These are phyloP conservation scores for Toxotes lorentzi DNA, from an alignment of 2,797 vertebrate genomes.

Conservation along the genomic window DNA sequence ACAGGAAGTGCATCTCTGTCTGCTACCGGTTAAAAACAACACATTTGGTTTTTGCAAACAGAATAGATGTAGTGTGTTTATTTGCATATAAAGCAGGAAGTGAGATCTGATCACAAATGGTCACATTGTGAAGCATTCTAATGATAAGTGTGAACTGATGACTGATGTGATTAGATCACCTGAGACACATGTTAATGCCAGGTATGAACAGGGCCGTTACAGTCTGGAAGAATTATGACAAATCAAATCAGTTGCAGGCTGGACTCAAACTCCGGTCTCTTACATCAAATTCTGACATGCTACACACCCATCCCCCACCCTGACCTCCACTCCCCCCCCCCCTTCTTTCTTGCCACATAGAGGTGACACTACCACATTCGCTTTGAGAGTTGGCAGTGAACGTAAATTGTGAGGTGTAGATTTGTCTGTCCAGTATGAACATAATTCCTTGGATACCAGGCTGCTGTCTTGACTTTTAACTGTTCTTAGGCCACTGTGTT, in stretches of 20 bases:
- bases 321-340: not conserved
- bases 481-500: not conserved
- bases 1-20: too few species aligned
- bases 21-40: too few species aligned
- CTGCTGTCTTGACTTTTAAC: not conserved
- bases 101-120: too few species aligned
- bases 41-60: too few species aligned
- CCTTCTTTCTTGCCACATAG: not conserved
- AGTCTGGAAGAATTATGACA: too few species aligned
- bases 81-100: too few species aligned
- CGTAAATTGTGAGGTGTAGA: not conserved
- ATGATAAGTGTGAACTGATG: too few species aligned
- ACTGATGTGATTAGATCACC: too few species aligned
- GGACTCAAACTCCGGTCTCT: not conserved
- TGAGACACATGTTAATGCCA: too few species aligned
- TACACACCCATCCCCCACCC: not conserved
- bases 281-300: not conserved
- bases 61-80: too few species aligned
- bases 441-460: not conserved
- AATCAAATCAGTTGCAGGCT: not conserved
- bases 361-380: not conserved
- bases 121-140: too few species aligned
- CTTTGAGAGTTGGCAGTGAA: not conserved
- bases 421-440: not conserved
- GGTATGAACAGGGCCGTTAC: too few species aligned